Evolutionary conservation across 2,797 vertebrate genomes (phyloP), one percentile per base, ranked within the genome.

Genomic region (Liasis olivaceus): DNA sequence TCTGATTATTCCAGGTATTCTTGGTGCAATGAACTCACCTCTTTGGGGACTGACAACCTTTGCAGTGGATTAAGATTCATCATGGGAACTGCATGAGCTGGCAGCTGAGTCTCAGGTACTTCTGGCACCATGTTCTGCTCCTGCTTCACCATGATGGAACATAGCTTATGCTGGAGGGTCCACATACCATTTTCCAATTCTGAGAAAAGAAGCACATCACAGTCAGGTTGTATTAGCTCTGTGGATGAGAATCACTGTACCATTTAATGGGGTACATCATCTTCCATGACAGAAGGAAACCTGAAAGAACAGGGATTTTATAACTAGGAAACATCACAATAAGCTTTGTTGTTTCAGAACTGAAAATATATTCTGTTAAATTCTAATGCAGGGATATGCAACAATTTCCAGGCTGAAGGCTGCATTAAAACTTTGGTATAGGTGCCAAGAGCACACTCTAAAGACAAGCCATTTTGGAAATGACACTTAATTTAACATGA

Each of bases 91-190:
- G 96, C 92, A 95, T 96, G 96, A 95, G 97, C 91, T 69, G 97
- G 93, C 95, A 96, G 97, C 90, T 96, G 98, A 94, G 97, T 94
- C 93, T 97, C 96, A 58, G 98, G 95, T 88, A 96, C 95, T 93
- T 99, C 98, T 93, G 98, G 97, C 94, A 95, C 94, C 94, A 96
- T 95, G 91, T 97, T 98, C 89, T 99, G 98, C 96, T 99, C 99
- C 96, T 99, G 99, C 96, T 99, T 99, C 96, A 99, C 99, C 98
- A 99, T 97, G 97, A 99, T 98, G 94, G 98, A 98, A 72, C 99
- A 99, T 91, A 99, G 98, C 95, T 99, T 99, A 96, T 99, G 98
- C 94, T 98, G 99, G 97, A 99, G 98, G 14, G 98, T 98, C 99
- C 99, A 99, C 20, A 98, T 98, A 93, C 98, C 98, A 58, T 95